Evolutionary conservation across 2,797 vertebrate species (phyloP), one percentile per base, ranked within the genome.

Genomic region (Pseudochirops corinnae): DNA sequence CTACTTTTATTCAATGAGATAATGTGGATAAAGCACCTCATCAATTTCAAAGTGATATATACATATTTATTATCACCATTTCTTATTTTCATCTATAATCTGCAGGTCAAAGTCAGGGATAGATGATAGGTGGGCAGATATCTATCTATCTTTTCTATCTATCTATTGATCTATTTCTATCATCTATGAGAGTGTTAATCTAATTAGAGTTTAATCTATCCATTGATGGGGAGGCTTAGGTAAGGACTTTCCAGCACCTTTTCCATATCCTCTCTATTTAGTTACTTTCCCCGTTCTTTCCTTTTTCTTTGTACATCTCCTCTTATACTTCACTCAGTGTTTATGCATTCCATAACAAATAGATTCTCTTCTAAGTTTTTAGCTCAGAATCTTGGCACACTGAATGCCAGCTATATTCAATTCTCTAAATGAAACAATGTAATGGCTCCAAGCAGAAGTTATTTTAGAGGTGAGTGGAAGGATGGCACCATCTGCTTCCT

Each of bases 381-480:
- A 92, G 87, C 52, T 93, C 39, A 92, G 92, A 94, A 33, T 93
- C 33, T 93, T 29, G 93, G 90, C n/a, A 94, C 33, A 58, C 46
- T 57, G 53, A 90, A 94, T 93, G 91, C 56, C 62, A 90, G 50
- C 55, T 18, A 56, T 0, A 28, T 50, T 53, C 31, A 92, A 90
- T 16, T 92, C 96, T 93, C 94, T 58, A 62, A 55, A 56, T 90
- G 91, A 97, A 96, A 93, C 55, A 93, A 82, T 9, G 56, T 94
- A 46, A 82, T 90, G 29, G 5, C 55, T 55, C 50, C 95, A 93
- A 95, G 91, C 39, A 90, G 94, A 92, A 52, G 90, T 92, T 91
- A 82, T 92, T 53, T 87, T 56, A 55, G 91, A 56, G 82, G n/a
- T 52, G 53, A 92, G 55, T 1, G 0, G 7, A 52, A 21, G 53